phyloP scores from a whole-genome alignment of 35 echinoderm and acorn worm genomes.

The Ophioderma brevispina region DNA sequence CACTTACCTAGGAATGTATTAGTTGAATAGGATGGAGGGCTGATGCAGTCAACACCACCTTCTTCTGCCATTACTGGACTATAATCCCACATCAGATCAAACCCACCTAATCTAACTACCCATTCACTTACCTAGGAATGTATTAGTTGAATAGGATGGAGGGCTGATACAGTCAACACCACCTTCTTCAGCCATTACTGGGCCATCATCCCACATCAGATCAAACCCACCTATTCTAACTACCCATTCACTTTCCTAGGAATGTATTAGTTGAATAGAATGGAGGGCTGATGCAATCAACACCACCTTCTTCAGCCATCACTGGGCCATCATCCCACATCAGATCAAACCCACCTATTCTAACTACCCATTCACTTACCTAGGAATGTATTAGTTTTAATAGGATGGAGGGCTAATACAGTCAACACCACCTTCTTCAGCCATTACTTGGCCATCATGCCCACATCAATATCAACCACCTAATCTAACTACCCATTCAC shows the following conservation, averaged over 20 bases:
- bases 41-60: slow-evolving; percentile 90
- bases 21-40: slow-evolving; percentile 92
- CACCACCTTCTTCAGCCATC: slow-evolving; percentile 80
- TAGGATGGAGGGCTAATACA: too few species aligned
- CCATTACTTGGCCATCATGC: slow-evolving; percentile 90
- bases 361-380: too few species aligned
- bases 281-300: slow-evolving; percentile 95
- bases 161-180: slow-evolving; percentile 92
- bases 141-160: slow-evolving; percentile 97
- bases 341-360: slow-evolving; percentile 93
- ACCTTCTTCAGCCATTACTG: slow-evolving; percentile 91
- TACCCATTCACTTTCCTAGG: too few species aligned
- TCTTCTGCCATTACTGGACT: slow-evolving; percentile 92
- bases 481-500: slow-evolving; percentile 81
- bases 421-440: slow-evolving; percentile 87
- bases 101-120: slow-evolving; percentile 89
- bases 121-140: too few species aligned
- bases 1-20: slow-evolving; percentile 99
- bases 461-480: slow-evolving; percentile 94
- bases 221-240: slow-evolving; percentile 95
- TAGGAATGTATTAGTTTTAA: too few species aligned
- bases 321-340: slow-evolving; percentile 97
- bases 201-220: slow-evolving; percentile 98
- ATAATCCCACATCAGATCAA: slow-evolving; percentile 99
- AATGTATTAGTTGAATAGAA: too few species aligned